Evolutionary conservation across 2,113 vertebrate species (phyloP).

Genomic region (Semicossyphus pulcher): DNA sequence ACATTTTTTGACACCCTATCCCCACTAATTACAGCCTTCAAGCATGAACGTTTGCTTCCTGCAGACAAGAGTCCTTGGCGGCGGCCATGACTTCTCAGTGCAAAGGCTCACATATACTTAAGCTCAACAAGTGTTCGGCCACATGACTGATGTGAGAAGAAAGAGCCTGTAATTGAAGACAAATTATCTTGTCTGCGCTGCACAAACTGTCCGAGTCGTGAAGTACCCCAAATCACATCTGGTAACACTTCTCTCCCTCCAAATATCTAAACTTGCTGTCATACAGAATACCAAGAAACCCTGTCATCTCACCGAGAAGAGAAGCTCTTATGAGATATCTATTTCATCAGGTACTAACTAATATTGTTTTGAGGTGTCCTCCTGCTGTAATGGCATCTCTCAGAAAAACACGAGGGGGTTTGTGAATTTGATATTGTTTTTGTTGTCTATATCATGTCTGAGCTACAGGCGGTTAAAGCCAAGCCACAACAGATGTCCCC

Average conservation of each 20-base stretch:
- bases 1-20: not conserved
- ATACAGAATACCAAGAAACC: slow-evolving; percentile 54
- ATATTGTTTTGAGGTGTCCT: slow-evolving; percentile 57
- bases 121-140: slow-evolving; percentile 53
- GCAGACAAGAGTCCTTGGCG: slow-evolving; percentile 24
- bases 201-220: slow-evolving; percentile 59
- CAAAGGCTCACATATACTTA: slow-evolving; percentile 45
- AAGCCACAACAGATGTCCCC: slow-evolving; percentile 9
- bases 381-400: slow-evolving; percentile 38
- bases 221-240: slow-evolving; percentile 73
- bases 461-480: slow-evolving; percentile 4
- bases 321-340: slow-evolving; percentile 26
- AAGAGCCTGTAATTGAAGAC: slow-evolving; percentile 66
- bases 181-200: slow-evolving; percentile 72
- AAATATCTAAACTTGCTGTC: slow-evolving; percentile 70
- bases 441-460: slow-evolving; percentile 27
- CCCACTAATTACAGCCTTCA: not conserved
- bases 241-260: slow-evolving; percentile 63
- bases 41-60: not conserved
- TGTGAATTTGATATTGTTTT: slow-evolving; percentile 56
- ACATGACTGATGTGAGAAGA: slow-evolving; percentile 63
- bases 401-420: slow-evolving; percentile 18
- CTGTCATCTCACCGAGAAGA: slow-evolving; percentile 47
- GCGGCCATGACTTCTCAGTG: slow-evolving; percentile 20
- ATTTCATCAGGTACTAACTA: slow-evolving; percentile 45